These are phyloP conservation scores for Sminthopsis crassicaudata DNA, from an alignment of 2,113 vertebrate genomes.

Conservation along the genomic window DNA sequence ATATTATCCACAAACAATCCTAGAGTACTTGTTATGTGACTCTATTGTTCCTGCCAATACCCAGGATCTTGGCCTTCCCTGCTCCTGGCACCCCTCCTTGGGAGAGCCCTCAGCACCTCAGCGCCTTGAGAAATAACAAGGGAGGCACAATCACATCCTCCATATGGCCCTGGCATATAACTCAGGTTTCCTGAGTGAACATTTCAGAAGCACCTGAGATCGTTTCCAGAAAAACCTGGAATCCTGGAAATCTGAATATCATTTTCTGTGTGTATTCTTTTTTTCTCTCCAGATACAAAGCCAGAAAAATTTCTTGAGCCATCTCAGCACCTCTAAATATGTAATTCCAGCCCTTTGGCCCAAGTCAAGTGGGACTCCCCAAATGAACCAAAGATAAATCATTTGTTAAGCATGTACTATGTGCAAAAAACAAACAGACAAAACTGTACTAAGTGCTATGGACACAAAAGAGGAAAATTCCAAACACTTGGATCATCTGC, in stretches of 20 bases:
- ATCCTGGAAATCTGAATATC: not conserved
- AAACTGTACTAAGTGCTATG: not conserved
- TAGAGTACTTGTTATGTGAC: not conserved
- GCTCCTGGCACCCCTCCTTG: not conserved
- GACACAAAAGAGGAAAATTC: not conserved
- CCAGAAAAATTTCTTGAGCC: not conserved
- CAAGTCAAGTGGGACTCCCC: not conserved
- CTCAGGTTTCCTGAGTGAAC: not conserved
- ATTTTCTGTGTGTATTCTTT: not conserved
- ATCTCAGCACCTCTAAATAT: not conserved
- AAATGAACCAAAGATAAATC: not conserved
- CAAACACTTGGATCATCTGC: not conserved
- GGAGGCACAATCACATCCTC: not conserved
- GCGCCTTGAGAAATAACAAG: not conserved
- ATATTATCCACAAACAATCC: not conserved
- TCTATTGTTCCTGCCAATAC: not conserved
- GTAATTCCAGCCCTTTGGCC: not conserved
- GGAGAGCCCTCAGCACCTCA: not conserved
- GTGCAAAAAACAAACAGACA: not conserved
- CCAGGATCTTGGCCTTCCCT: not conserved
- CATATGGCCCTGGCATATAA: slow-evolving; percentile 5
- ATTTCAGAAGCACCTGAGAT: not conserved
- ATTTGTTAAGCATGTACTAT: not conserved
- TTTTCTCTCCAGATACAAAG: not conserved
- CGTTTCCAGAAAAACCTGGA: not conserved